Base-by-base conservation (phyloP, 53 echinoderm and acorn worm species). In the Zoroaster sp. region DNA sequence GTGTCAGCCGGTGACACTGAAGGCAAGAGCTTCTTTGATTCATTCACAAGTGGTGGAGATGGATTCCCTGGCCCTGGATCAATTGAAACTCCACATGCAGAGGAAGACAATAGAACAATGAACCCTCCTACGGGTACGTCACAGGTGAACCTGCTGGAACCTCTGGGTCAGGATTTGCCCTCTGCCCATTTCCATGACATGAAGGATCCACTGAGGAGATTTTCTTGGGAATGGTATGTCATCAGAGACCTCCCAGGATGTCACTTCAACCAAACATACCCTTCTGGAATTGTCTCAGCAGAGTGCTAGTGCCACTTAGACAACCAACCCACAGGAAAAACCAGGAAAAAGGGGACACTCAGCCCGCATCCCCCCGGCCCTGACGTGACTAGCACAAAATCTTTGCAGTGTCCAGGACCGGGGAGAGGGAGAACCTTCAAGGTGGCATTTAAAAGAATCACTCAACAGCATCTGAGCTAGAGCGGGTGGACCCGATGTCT, bases 21-120 rank as follows among this genome's bases (percentile, higher is more conserved):
- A 67, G 90, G 73, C 28, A 86, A 87, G 35, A 88, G 76, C 73
- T 95, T 95, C 88, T 95, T 95, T 91, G 95, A 95, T 87, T 95
- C 95, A 13, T 95, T 95, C 68, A 89, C 92, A 36, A 92, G 90
- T 35, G 90, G 70, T 35, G 81, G 90, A 21, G 90, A 73, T 17
- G 92, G 76, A 55, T 72, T 85, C 23, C 70, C 30, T 59, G 88
- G 70, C 25, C 69, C 54, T 30, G 94, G 82, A 35, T 87, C 89
- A 1, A 34, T 86, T 38, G 55, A 86, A 63, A 33, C 43, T 51
- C 65, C 72, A 55, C 3, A 75, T 0, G 5, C 35, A 23, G 12
- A 43, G 10, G 87, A 90, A 87, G 68, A 67, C 69, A 21, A 37
- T 10, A 46, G 72, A 42, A 31, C 42, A 49, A 52, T 53, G 10